These are phyloP conservation scores for Poecilus cupreus DNA, from an alignment of 2,888 invertebrate genomes.

Conservation along the genomic window DNA sequence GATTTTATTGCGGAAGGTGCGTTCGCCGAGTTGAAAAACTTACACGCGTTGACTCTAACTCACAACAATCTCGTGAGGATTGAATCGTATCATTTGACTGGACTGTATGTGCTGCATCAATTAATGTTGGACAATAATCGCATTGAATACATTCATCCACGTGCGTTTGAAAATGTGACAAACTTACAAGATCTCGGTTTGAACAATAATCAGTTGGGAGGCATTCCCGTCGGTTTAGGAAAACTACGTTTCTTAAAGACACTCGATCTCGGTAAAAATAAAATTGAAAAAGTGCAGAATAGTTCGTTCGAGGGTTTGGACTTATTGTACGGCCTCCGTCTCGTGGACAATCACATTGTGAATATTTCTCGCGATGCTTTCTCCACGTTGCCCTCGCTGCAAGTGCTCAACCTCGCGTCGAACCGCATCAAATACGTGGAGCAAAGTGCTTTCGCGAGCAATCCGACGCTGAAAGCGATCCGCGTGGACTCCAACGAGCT, in stretches of 20 bases:
- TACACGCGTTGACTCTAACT: slow-evolving; percentile 84
- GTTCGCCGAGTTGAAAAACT: slow-evolving; percentile 84
- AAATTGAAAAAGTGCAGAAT: slow-evolving; percentile 82
- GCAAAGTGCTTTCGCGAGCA: slow-evolving; percentile 84
- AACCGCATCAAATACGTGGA: slow-evolving; percentile 87
- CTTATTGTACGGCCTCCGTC: slow-evolving; percentile 83
- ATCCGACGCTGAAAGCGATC: slow-evolving; percentile 83
- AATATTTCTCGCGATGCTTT: slow-evolving; percentile 86
- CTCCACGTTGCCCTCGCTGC: slow-evolving; percentile 81
- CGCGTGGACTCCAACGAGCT: slow-evolving; percentile 86
- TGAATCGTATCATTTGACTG: slow-evolving; percentile 82
- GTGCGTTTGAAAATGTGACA: slow-evolving; percentile 85
- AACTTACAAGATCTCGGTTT: slow-evolving; percentile 86
- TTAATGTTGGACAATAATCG: slow-evolving; percentile 85
- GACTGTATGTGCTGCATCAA: slow-evolving; percentile 83
- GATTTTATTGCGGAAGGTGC: slow-evolving; percentile 83
- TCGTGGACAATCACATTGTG: slow-evolving; percentile 87
- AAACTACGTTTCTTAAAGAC: slow-evolving; percentile 83
- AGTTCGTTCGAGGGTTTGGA: slow-evolving; percentile 84
- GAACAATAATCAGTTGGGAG: slow-evolving; percentile 82
- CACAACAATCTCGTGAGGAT: slow-evolving; percentile 83
- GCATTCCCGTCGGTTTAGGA: slow-evolving; percentile 82
- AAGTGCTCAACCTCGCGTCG: slow-evolving; percentile 86
- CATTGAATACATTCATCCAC: slow-evolving; percentile 81
- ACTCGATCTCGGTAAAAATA: slow-evolving; percentile 88